These are phyloP conservation scores for Elymnias hypermnestra DNA, from an alignment of 1,140 invertebrate genomes.

Conservation along the genomic window DNA sequence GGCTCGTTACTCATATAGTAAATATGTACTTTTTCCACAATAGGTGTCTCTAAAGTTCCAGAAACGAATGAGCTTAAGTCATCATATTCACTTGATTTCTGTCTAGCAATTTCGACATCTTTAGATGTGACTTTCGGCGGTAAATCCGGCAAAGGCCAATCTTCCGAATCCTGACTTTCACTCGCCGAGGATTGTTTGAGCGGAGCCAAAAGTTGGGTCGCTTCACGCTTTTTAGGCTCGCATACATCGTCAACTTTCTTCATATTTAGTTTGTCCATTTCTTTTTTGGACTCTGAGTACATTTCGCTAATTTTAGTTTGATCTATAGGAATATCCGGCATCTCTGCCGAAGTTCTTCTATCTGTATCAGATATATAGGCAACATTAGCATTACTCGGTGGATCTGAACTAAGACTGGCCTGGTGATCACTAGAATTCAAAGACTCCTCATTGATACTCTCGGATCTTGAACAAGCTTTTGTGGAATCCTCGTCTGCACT, in stretches of 20 bases:
- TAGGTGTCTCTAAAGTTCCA: constrained; percentile 80
- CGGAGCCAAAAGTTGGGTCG: constrained; percentile 26
- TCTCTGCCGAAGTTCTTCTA: constrained; percentile 86
- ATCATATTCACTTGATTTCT: constrained; percentile 79
- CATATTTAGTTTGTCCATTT: constrained; percentile 35
- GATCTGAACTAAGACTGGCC: constrained; percentile 89
- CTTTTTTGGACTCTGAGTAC: constrained; percentile 69
- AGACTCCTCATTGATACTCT: constrained; percentile 89
- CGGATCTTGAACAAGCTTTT: constrained; percentile 86
- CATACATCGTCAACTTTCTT: constrained; percentile 35
- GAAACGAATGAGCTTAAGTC: constrained; percentile 88
- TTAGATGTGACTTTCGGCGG: constrained; percentile 50
- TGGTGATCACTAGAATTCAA: constrained; percentile 88
- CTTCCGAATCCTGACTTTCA: constrained; percentile 82
- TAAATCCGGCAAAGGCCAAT: constrained; percentile 82
- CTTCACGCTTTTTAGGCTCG: constrained; percentile 35
- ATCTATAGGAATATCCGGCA: constrained; percentile 88
- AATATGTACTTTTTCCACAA: constrained; percentile 88
- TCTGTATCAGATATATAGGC: constrained; percentile 86
- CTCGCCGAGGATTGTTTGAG: constrained; percentile 66
- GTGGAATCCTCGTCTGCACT: constrained; percentile 90
- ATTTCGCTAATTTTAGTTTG: constrained; percentile 76
- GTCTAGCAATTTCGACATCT: constrained; percentile 47
- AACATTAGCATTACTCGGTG: constrained; percentile 81
- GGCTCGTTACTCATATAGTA: constrained; percentile 87